phyloP scores from a whole-genome alignment of 2,888 invertebrate genomes.

The Drosophila barbarae region DNA sequence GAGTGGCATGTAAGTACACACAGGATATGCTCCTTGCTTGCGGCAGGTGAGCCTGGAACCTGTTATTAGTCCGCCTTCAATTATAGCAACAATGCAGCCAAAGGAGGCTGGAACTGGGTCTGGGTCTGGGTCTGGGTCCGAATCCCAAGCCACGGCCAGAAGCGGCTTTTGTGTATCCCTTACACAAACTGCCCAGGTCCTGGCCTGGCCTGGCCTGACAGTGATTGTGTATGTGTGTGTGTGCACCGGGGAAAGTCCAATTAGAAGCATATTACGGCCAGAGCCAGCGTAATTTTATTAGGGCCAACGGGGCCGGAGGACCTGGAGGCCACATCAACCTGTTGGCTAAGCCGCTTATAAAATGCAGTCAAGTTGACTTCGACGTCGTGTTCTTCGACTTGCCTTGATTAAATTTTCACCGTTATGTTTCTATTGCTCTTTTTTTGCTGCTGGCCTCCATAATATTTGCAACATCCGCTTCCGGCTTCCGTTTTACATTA shows the following conservation, averaged over 20 bases:
- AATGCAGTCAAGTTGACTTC: constrained; percentile 56
- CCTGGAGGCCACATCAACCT: constrained; percentile 41
- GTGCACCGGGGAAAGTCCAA: constrained; percentile 59
- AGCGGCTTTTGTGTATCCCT: constrained; percentile 37
- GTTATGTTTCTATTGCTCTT: constrained; percentile 61
- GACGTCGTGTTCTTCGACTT: constrained; percentile 54
- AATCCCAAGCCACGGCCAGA: constrained; percentile 11
- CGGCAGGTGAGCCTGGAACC: constrained; percentile 21
- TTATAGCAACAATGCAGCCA: constrained; percentile 48
- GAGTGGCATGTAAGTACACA: constrained; percentile 89
- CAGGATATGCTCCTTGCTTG: constrained; percentile 7
- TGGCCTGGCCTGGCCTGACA: constrained; percentile 2
- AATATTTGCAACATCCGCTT: constrained; percentile 72
- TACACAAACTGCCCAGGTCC: constrained; percentile 18
- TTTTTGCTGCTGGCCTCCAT: constrained; percentile 56
- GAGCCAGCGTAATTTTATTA: constrained; percentile 62
- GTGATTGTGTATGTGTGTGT: constrained; percentile 6
- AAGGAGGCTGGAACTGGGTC: constrained; percentile 9
- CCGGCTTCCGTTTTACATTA: constrained; percentile 68
- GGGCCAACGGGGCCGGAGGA: constrained; percentile 28
- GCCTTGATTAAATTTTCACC: constrained; percentile 74
- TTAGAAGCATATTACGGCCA: constrained; percentile 64
- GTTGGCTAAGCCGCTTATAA: constrained; percentile 68
- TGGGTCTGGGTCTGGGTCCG: constrained; percentile 12
- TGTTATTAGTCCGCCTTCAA: constrained; percentile 39